Evolutionary conservation across 2,113 vertebrate genomes (phyloP).

Genomic region (Oryzias javanicus): DNA sequence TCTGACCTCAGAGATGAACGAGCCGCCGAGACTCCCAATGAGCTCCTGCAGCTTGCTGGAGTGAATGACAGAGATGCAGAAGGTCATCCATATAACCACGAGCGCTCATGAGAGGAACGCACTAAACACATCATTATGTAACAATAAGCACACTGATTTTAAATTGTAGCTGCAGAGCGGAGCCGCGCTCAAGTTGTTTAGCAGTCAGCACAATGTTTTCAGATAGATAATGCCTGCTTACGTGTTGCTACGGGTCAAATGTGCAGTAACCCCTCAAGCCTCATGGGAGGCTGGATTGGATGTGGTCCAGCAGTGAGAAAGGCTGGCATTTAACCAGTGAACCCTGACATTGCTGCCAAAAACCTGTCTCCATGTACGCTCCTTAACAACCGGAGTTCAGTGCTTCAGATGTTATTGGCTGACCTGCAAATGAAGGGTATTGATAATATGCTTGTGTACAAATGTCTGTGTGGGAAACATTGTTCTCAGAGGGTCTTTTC

Average conservation of each 20-base stretch:
- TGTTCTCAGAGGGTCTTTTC: too few relatives aligned
- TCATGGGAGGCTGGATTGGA: constrained; percentile 46
- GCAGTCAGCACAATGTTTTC: constrained; percentile 11
- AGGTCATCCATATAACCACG: constrained; percentile 11
- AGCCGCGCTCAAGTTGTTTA: too few relatives aligned
- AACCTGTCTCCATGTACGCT: constrained; percentile 25
- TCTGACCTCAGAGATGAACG: constrained; percentile 26
- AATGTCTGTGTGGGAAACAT: neutral
- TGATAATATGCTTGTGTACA: neutral
- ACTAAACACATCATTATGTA: constrained; percentile 7
- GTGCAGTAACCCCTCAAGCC: constrained; percentile 46
- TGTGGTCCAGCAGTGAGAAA: constrained; percentile 44
- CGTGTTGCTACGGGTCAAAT: constrained; percentile 36
- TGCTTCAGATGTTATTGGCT: constrained; percentile 52
- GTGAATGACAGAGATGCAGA: constrained; percentile 37
- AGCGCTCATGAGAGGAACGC: constrained; percentile 13
- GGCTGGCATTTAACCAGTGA: constrained; percentile 51
- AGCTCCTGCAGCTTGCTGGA: constrained; percentile 10
- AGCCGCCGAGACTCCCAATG: constrained; percentile 37
- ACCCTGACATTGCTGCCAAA: constrained; percentile 37
- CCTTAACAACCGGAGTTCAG: constrained; percentile 56
- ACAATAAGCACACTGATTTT: too few relatives aligned
- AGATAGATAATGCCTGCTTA: constrained; percentile 35
- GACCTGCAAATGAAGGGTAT: constrained; percentile 28
- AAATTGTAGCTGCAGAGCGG: too few relatives aligned